Conservation (phyloP, 2,888 invertebrate genomes). For the Melanophora roralis region DNA sequence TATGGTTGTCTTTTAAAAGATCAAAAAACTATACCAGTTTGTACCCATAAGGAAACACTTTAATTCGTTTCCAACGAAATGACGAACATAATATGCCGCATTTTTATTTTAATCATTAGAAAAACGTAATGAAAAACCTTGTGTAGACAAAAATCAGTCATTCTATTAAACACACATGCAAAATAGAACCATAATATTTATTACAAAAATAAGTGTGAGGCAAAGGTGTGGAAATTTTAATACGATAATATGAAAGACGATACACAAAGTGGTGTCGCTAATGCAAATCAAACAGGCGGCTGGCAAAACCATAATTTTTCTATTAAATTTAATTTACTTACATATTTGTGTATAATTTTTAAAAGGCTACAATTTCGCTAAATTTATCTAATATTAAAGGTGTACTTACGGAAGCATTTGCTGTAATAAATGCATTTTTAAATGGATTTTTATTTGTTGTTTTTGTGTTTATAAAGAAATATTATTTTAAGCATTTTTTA, state of each 20-base stretch:
- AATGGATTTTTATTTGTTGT: background rate
- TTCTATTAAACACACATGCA: background rate
- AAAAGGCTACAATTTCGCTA: constrained; percentile 1
- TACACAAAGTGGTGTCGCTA: constrained; percentile 25
- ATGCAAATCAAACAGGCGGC: constrained; percentile 12
- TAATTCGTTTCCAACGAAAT: no score
- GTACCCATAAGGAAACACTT: no score
- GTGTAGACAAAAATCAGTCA: constrained; percentile 44
- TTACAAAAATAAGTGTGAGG: constrained; percentile 3
- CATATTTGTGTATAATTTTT: background rate
- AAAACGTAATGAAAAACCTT: constrained; percentile 52
- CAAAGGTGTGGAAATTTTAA: constrained; percentile 42
- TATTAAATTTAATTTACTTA: constrained; percentile 43
- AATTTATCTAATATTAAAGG: background rate
- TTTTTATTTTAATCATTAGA: constrained; percentile 1
- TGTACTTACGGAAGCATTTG: background rate
- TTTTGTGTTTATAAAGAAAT: no score
- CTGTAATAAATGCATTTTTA: constrained; percentile 26
- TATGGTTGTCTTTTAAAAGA: no score
- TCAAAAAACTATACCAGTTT: no score
- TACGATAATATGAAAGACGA: constrained; percentile 49
- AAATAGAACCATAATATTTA: background rate
- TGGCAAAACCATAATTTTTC: constrained; percentile 30
- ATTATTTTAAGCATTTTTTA: no score
- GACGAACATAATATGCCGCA: background rate